Evolutionary conservation across 2,797 vertebrate genomes (phyloP).

Genomic region (Ctenosaura bakeri): DNA sequence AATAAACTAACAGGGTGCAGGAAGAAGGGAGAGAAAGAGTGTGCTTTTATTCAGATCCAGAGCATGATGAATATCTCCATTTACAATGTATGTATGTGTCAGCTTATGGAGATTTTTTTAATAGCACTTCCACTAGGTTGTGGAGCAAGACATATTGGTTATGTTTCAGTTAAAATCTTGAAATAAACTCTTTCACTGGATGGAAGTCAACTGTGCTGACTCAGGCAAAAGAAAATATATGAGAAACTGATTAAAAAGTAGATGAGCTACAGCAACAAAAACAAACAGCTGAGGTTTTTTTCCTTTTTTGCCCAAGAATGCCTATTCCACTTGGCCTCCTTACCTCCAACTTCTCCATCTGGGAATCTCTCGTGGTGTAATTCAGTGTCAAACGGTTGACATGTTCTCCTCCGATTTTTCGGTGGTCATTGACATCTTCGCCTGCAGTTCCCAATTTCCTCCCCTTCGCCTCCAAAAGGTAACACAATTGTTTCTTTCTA

Average conservation of each 20-base stretch:
- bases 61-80: not conserved
- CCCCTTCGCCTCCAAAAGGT: conserved; percentile 90
- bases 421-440: conserved; percentile 88
- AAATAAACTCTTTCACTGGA: not conserved
- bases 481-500: conserved; percentile 93
- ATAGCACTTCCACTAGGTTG: not conserved
- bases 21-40: not conserved
- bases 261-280: not conserved
- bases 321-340: not conserved
- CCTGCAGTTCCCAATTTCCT: conserved; percentile 84
- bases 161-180: not conserved
- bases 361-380: conserved; percentile 88
- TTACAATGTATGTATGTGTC: not conserved
- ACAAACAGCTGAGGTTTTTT: not conserved
- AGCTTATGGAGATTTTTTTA: conserved; percentile 4
- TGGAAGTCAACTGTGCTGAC: conserved; percentile 4
- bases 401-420: conserved; percentile 88
- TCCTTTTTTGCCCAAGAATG: not conserved
- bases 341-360: conserved; percentile 91
- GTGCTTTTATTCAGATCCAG: not conserved
- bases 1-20: not conserved
- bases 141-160: not conserved
- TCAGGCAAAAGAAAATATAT: conserved; percentile 16
- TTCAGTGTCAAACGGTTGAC: conserved; percentile 87
- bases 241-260: conserved; percentile 24